Evolutionary conservation across 1,140 invertebrate species (phyloP).

Genomic region (Hyposmocoma kahamanoa): DNA sequence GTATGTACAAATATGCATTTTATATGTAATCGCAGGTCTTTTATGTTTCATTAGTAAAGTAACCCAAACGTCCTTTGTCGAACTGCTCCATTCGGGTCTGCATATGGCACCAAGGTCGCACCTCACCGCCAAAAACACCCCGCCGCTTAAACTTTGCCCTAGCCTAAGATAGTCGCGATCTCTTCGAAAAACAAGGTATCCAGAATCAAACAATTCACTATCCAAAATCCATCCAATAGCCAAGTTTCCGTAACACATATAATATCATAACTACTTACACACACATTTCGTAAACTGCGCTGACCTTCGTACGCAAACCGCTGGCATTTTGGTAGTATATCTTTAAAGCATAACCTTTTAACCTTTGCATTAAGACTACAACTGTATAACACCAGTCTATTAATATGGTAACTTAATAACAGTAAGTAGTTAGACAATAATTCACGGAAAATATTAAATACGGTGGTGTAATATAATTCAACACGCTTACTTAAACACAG

Average conservation of each 20-base stretch:
- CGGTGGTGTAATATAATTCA: no score
- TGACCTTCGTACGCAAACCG: background rate
- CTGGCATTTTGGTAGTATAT: background rate
- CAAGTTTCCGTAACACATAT: background rate
- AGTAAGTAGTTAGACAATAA: no score
- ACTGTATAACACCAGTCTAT: no score
- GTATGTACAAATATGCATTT: background rate
- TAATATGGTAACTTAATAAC: no score
- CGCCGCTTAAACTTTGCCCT: background rate
- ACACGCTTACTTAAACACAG: no score
- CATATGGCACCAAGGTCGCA: no score
- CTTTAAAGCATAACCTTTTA: no score
- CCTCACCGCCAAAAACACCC: background rate
- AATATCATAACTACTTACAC: background rate
- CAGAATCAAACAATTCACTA: background rate
- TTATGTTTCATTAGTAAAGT: background rate
- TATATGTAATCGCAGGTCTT: background rate
- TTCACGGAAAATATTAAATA: no score
- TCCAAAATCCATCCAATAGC: background rate
- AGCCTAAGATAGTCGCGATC: background rate
- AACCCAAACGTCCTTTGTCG: background rate
- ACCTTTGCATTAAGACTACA: no score
- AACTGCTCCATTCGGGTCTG: background rate
- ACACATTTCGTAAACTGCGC: background rate
- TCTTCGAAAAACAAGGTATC: background rate